These are phyloP conservation scores for Eulemur macaco DNA, from an alignment of 2,113 vertebrate species.

Conservation along the genomic window DNA sequence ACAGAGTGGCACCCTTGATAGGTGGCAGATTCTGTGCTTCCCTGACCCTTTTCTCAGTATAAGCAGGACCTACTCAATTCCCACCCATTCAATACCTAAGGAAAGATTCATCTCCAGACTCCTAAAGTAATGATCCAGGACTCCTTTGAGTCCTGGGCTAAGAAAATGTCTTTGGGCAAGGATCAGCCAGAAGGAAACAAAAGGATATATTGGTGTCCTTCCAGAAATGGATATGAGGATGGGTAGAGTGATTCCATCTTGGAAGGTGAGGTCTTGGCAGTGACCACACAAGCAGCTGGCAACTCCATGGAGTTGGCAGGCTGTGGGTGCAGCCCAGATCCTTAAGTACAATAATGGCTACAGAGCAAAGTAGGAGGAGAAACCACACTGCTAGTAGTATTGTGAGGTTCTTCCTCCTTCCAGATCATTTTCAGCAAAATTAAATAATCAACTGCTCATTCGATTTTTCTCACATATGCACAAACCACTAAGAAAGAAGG, in stretches of 20 bases:
- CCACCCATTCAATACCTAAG: neutral
- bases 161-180: neutral
- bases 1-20: neutral
- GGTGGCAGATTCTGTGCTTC: neutral
- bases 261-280: neutral
- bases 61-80: neutral
- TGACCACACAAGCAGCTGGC: neutral
- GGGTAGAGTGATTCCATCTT: neutral
- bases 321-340: neutral
- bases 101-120: neutral
- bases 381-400: neutral
- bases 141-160: neutral
- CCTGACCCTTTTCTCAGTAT: neutral
- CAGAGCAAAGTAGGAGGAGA: neutral
- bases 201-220: neutral
- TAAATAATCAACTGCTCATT: neutral
- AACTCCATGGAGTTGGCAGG: neutral
- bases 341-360: neutral
- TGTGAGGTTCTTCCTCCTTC: neutral
- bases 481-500: neutral
- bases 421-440: constrained; percentile 24
- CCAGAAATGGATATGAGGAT: neutral
- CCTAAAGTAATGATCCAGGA: neutral
- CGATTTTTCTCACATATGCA: neutral
- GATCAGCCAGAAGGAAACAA: neutral